Percentiles rank a stretch among this genome's conserved stretches.
Evolutionary conservation across 2,888 invertebrate genomes (phyloP).

Genomic region (Rhagonycha lutea): DNA sequence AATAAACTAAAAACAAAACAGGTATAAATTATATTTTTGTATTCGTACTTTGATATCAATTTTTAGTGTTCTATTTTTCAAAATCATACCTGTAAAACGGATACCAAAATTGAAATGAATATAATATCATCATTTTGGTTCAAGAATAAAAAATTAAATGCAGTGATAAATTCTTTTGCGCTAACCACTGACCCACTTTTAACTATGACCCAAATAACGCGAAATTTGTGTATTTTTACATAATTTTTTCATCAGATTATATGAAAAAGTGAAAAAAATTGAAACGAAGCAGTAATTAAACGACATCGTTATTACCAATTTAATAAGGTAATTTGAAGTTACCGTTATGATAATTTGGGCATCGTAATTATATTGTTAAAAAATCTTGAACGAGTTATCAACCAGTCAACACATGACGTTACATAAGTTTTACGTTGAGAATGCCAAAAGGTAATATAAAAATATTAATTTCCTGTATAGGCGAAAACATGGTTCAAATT

Average conservation of each 20-base stretch:
- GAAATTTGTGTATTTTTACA: conserved; percentile 19
- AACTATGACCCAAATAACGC: conserved; percentile 36
- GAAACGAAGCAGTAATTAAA: neutral
- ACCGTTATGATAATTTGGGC: neutral
- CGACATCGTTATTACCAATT: neutral
- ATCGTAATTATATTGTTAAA: neutral
- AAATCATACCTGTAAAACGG: neutral
- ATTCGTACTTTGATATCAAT: too few relatives aligned
- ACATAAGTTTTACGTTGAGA: neutral
- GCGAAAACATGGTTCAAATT: neutral
- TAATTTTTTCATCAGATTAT: neutral
- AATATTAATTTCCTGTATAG: neutral
- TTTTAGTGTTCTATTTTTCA: neutral
- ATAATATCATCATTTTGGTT: neutral
- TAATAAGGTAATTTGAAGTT: neutral
- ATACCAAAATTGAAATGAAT: too few relatives aligned
- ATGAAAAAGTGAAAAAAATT: neutral
- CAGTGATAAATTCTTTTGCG: conserved; percentile 29
- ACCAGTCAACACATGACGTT: conserved; percentile 11
- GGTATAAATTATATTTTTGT: too few relatives aligned
- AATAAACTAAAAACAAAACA: too few relatives aligned
- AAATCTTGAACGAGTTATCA: conserved; percentile 7
- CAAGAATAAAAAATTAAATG: neutral
- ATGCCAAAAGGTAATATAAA: neutral
- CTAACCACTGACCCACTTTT: conserved; percentile 32